Evolutionary conservation across 1,140 invertebrate species (phyloP), one percentile per base, ranked within the genome.

Genomic region (Nasonia giraulti): DNA sequence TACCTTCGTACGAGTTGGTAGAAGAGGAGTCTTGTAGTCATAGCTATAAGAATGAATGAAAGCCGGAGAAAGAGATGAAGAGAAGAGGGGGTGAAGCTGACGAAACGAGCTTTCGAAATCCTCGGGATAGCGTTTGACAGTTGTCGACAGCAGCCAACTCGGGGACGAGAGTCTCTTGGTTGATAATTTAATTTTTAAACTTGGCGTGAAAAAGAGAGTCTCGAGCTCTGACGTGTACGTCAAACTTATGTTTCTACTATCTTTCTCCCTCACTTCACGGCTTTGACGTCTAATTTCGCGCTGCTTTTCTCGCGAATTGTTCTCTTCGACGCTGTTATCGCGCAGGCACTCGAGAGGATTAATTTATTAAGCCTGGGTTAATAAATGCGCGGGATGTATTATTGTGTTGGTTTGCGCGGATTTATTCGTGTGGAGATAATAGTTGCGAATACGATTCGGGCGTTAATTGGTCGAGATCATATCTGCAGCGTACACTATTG

Each of bases 101-200:
- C 27, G 8, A 78, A 62, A 78, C 50, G 76, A 78, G 76, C 20
- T 78, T 31, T 78, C 5, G 47, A 78, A 62, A 62, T 78, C 44
- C 20, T 62, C 76, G 37, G 50, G 50, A 12, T 78, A 55, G n/a
- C 31, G 47, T 78, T 55, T 62, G 76, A 78, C 76, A 78, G 44
- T 78, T 78, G 47, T 11, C 50, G 76, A 78, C 76, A 78, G 27
- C 68, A 78, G 68, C 68, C 68, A 71, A 31, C 68, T 31, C 68
- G 14, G 31, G 33, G 33, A 23, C 27, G 27, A 78, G 47, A 78
- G 20, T 37, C 74, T 75, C 74, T 37, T 75, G 37, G 7, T 75
- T 75, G 74, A 75, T 75, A 75, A 75, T 75, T 75, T 44, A 75
- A 75, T 75, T 75, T 75, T 44, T 7, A 20, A 75, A 75, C 20